Evolutionary conservation across 2,797 vertebrate genomes (phyloP).

Genomic region (Anguilla pacifica): DNA sequence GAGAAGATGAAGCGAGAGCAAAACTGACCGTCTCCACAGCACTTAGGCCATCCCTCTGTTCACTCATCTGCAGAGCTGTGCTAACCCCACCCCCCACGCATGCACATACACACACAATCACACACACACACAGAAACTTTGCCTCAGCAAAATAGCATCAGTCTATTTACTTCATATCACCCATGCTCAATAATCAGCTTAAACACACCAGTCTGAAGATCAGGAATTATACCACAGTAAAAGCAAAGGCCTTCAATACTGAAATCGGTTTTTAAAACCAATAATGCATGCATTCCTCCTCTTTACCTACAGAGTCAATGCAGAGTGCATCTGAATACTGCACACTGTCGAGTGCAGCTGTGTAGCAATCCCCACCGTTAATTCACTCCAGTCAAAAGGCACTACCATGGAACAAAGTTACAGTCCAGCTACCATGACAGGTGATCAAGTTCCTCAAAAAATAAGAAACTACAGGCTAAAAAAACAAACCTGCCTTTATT

Average conservation of each 20-base stretch:
- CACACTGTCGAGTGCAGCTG: neutral
- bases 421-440: neutral
- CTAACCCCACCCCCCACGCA: conserved; percentile 34
- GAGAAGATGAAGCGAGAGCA: neutral
- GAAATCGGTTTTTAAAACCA: neutral
- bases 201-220: neutral
- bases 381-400: neutral
- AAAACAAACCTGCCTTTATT: conserved; percentile 2
- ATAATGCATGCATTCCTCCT: neutral
- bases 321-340: neutral
- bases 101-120: neutral
- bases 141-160: neutral
- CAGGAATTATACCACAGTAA: neutral
- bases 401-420: neutral
- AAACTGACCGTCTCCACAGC: neutral
- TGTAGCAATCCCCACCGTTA: neutral
- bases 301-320: neutral
- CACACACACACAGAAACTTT: neutral
- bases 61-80: conserved; percentile 37
- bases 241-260: neutral
- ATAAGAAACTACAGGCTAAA: neutral
- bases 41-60: neutral
- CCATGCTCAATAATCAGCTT: conserved; percentile 3
- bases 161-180: neutral
- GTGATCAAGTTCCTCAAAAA: neutral